Evolutionary conservation across 2,113 vertebrate species (phyloP), one percentile per base, ranked within the genome.

Genomic region (Ascaphus truei): DNA sequence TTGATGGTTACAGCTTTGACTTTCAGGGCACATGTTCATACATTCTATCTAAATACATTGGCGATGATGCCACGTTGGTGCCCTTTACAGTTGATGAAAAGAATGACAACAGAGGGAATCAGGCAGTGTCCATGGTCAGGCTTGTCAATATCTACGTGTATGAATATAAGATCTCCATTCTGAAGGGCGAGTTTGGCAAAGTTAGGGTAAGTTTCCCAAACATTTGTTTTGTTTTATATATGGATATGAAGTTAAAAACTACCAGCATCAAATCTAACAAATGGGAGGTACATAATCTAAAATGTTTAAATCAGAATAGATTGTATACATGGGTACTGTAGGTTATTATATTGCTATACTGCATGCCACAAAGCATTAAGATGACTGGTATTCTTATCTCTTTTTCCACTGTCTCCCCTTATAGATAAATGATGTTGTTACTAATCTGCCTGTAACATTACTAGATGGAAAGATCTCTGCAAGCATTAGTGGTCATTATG

Each of bases 351-450:
- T n/a, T n/a, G n/a, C n/a, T n/a, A n/a, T n/a, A n/a, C n/a, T n/a
- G n/a, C n/a, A n/a, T n/a, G n/a, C n/a, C n/a, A n/a, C n/a, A n/a
- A n/a, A n/a, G n/a, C n/a, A n/a, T 33, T 5, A 6, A 33, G 31
- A 9, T 33, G 31, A 6, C 31, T 33, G 11, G 5, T 33, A 6
- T 33, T 6, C 31, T 9, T 33, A 6, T 6, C 5, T 33, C 11
- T 5, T 33, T 33, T 33, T 33, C 31, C n/a, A 15, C 12, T 39
- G 12, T 55, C 7, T 3, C 0, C 16, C 53, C 2, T 11, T 7
- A 23, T 77, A 92, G 89, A 72, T 92, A 57, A 79, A 88, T 75
- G 78, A 86, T 51, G 80, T 3, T 2, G 30, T 63, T 3, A 86
- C 82, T 20, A 73, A 0, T 52, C 82, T 93, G 9, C 91, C 91